A percentile compares a stretch with the other conserved stretches of the same genome.
phyloP scores from a whole-genome alignment of 2,888 invertebrate species.

The Stomorhina lunata region DNA sequence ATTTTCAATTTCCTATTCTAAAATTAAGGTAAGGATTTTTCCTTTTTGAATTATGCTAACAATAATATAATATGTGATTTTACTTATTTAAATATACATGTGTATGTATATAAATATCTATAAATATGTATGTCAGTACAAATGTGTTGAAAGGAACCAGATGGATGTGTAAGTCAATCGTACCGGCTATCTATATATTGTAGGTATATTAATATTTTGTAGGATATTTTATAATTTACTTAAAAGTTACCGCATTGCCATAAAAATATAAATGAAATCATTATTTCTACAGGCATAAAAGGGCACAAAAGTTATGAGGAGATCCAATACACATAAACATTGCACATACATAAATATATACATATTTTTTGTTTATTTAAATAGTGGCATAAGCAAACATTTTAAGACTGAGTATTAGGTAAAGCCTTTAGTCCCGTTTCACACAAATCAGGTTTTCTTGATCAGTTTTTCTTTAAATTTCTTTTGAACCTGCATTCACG shows the following conservation, averaged over 20 bases:
- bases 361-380: too few relatives aligned
- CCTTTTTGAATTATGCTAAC: neutral
- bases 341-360: neutral
- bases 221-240: constrained; percentile 61
- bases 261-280: constrained; percentile 4
- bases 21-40: neutral
- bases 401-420: too few relatives aligned
- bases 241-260: constrained; percentile 55
- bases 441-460: too few relatives aligned
- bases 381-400: too few relatives aligned
- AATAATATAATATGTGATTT: neutral
- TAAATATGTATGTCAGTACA: neutral
- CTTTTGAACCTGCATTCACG: neutral
- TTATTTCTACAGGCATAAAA: neutral
- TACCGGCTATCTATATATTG: neutral
- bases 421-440: too few relatives aligned
- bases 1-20: constrained; percentile 18
- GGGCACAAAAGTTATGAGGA: too few relatives aligned
- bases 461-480: too few relatives aligned
- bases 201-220: constrained; percentile 17
- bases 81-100: neutral
- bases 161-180: neutral
- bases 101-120: neutral
- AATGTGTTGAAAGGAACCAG: neutral
- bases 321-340: neutral